Evolutionary conservation across 2,888 invertebrate species (phyloP).

Genomic region (Drosophila anceps): DNA sequence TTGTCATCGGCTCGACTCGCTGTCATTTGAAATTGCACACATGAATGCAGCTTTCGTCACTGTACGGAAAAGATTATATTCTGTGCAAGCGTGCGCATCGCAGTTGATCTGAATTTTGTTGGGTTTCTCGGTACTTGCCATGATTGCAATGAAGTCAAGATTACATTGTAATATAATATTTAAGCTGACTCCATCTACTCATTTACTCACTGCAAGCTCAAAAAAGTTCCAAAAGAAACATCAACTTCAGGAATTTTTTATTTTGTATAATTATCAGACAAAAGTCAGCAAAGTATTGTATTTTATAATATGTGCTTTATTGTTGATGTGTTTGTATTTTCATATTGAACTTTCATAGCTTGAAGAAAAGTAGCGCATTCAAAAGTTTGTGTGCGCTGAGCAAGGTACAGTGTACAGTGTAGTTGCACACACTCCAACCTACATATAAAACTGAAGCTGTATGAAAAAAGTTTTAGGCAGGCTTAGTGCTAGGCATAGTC

Average conservation of each 20-base stretch:
- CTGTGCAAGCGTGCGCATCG: conserved; percentile 16
- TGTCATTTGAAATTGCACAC: conserved; percentile 38
- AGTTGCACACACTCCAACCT: neutral
- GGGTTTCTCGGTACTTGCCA: neutral
- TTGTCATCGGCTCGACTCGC: neutral
- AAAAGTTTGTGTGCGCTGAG: neutral
- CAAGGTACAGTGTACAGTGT: neutral
- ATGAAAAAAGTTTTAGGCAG: conserved; percentile 3
- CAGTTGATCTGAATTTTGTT: neutral
- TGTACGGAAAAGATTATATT: conserved; percentile 18
- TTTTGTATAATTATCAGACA: no score
- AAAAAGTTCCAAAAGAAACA: no score
- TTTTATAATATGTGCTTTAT: neutral
- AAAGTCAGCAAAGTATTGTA: no score
- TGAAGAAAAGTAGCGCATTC: conserved; percentile 4
- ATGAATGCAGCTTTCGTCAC: conserved; percentile 2
- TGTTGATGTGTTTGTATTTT: neutral
- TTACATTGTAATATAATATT: neutral
- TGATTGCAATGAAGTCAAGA: neutral
- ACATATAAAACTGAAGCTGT: neutral
- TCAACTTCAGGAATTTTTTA: no score
- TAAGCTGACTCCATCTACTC: neutral
- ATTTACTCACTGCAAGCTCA: neutral
- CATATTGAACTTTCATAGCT: no score
- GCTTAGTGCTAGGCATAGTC: conserved; percentile 16